Conservation (phyloP, 2,113 vertebrate genomes). For the Engystomops pustulosus region DNA sequence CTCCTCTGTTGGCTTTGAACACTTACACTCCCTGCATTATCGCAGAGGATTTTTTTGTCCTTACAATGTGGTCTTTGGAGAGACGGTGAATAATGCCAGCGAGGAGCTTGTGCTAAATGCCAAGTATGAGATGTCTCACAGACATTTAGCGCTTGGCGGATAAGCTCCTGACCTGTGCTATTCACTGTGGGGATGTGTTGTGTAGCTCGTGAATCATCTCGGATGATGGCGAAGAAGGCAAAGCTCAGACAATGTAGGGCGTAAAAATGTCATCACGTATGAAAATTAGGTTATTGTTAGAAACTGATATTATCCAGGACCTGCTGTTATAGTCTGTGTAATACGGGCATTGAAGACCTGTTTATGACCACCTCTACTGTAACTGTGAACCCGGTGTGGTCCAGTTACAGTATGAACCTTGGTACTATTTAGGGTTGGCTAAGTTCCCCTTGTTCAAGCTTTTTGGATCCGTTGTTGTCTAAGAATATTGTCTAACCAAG, state of each 20-base stretch:
- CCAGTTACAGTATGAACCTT: no score
- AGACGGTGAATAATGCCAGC: background rate
- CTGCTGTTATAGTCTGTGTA: no score
- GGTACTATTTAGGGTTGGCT: no score
- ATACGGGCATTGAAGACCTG: no score
- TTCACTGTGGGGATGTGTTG: background rate
- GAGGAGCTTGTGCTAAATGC: background rate
- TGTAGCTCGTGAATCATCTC: background rate
- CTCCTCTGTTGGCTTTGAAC: background rate
- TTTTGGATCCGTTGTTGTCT: no score
- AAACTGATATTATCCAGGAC: no score
- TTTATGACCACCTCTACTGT: no score
- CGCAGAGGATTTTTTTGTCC: background rate
- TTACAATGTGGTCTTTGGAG: background rate
- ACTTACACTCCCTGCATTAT: background rate
- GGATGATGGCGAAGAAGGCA: background rate
- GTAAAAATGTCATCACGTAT: background rate
- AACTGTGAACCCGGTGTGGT: no score
- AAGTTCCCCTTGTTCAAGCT: no score
- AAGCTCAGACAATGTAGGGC: background rate
- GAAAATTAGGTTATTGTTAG: no score
- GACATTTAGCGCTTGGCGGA: background rate
- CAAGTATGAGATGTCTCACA: background rate
- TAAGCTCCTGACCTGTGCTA: background rate
- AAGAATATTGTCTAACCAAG: no score